Conservation (phyloP, 2,113 vertebrate genomes). For the Talpa occidentalis region DNA sequence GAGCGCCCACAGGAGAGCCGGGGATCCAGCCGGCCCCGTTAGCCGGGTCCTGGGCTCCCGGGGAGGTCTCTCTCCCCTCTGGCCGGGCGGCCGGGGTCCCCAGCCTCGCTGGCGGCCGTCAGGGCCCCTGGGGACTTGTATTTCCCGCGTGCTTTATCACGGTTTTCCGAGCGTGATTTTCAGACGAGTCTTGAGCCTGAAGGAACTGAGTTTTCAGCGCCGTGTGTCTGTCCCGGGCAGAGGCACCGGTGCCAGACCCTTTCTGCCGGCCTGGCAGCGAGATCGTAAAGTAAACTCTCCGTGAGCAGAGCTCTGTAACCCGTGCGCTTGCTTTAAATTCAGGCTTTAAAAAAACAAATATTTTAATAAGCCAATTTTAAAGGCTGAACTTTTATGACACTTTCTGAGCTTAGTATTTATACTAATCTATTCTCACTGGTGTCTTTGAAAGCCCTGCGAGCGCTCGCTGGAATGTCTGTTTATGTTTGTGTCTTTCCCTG, state of each 20-base stretch:
- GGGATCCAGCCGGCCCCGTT: too few relatives aligned
- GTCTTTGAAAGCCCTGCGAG: constrained; percentile 78
- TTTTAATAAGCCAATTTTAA: constrained; percentile 83
- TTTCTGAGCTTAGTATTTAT: constrained; percentile 83
- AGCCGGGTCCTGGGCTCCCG: too few relatives aligned
- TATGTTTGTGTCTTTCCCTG: constrained; percentile 79
- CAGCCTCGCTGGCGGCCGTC: too few relatives aligned
- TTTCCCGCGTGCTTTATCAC: background rate
- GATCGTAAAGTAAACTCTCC: constrained; percentile 40
- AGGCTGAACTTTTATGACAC: constrained; percentile 75
- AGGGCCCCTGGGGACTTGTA: too few relatives aligned
- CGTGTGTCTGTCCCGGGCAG: constrained; percentile 35
- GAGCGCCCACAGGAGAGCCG: too few relatives aligned
- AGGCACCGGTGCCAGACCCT: constrained; percentile 65
- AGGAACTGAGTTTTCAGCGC: background rate
- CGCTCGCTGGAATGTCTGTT: constrained; percentile 80
- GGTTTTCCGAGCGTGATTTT: background rate
- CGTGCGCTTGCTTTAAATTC: constrained; percentile 65
- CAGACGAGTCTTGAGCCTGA: background rate
- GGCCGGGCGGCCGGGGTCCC: too few relatives aligned
- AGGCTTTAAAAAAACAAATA: constrained; percentile 68
- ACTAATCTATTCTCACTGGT: constrained; percentile 76
- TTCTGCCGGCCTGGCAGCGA: constrained; percentile 66
- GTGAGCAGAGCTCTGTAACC: constrained; percentile 63
- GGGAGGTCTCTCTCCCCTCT: too few relatives aligned